Evolutionary conservation across 2,113 vertebrate species (phyloP).

Genomic region (Phrynosoma blainvillii): DNA sequence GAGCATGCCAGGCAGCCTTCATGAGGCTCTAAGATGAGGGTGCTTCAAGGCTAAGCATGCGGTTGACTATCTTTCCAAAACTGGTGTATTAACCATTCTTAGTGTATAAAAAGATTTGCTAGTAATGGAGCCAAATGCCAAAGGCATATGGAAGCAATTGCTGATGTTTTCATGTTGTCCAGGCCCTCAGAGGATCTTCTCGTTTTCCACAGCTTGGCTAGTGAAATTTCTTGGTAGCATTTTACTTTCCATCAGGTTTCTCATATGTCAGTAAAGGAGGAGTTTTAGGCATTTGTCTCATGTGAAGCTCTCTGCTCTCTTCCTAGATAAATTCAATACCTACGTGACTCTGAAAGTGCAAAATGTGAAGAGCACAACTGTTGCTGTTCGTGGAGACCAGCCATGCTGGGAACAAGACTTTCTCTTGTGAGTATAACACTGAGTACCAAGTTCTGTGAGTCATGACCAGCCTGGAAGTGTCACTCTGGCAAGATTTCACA

Average conservation of each 20-base stretch:
- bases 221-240: neutral
- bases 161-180: neutral
- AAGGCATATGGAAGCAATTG: neutral
- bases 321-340: conserved; percentile 92
- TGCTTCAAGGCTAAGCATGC: too few relatives aligned
- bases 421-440: conserved; percentile 91
- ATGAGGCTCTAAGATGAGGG: neutral
- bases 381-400: conserved; percentile 89
- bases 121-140: neutral
- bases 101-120: neutral
- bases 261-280: neutral
- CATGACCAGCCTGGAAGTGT: too few relatives aligned
- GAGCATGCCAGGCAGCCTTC: neutral
- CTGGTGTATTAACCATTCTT: neutral
- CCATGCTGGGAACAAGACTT: conserved; percentile 98
- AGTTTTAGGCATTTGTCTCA: neutral
- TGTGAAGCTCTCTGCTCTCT: conserved; percentile 21
- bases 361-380: conserved; percentile 95
- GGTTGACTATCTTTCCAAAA: too few relatives aligned
- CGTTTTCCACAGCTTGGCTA: neutral
- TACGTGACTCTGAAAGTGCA: conserved; percentile 96
- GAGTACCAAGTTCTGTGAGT: neutral
- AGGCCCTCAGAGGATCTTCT: neutral
- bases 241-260: neutral
- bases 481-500: too few relatives aligned